phyloP scores from a whole-genome alignment of 30 jellyfish, hydroid and myxozoan genomes.

The Turritopsis dohrnii region DNA sequence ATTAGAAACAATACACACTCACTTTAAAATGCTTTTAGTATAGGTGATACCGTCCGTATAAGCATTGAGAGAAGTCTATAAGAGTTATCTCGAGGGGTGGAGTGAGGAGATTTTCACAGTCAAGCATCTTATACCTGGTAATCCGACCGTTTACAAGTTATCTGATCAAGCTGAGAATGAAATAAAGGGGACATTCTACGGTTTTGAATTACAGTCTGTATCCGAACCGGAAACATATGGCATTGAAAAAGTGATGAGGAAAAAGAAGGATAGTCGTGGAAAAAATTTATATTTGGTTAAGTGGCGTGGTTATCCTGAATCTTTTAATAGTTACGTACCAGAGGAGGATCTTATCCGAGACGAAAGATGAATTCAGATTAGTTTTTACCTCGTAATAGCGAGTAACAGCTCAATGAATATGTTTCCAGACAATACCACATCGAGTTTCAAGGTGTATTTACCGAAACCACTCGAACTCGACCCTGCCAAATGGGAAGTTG shows the following conservation, averaged over 20 bases:
- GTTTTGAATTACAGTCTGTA: constrained; percentile 36
- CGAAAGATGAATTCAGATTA: background rate
- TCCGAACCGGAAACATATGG: constrained; percentile 30
- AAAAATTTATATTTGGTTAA: background rate
- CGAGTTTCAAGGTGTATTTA: constrained; percentile 18
- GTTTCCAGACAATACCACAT: constrained; percentile 22
- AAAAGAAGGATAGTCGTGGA: background rate
- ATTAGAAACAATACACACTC: too few relatives aligned
- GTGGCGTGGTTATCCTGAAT: constrained; percentile 1
- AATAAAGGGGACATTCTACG: too few relatives aligned
- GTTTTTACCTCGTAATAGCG: constrained; percentile 3
- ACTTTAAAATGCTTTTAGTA: background rate
- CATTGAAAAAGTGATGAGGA: constrained; percentile 43
- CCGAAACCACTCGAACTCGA: constrained; percentile 10
- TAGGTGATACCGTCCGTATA: constrained; percentile 34
- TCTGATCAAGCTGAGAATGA: too few relatives aligned
- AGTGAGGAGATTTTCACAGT: constrained; percentile 46
- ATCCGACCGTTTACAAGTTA: too few relatives aligned
- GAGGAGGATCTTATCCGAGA: constrained; percentile 8
- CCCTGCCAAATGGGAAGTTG: constrained; percentile 31
- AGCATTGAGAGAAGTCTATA: background rate
- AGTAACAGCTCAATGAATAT: constrained; percentile 25
- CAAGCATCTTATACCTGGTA: background rate
- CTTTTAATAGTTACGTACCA: constrained; percentile 16
- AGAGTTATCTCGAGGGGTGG: constrained; percentile 46